These are phyloP conservation scores for Platycheirus rosarum DNA, from an alignment of 2,888 invertebrate species.

Conservation along the genomic window DNA sequence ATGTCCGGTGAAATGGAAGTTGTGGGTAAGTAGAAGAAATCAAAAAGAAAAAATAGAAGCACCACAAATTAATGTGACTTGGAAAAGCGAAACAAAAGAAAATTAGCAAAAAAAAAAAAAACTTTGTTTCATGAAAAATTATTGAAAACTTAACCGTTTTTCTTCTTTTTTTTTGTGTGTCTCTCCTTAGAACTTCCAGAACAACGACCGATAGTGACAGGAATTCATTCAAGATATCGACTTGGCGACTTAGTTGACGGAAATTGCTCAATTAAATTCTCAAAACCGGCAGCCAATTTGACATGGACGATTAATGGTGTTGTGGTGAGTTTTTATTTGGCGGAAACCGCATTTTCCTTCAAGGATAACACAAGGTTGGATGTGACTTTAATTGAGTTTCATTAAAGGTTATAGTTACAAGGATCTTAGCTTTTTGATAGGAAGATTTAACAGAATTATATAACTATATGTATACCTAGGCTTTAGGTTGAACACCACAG, in stretches of 20 bases:
- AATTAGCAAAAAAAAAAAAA: constrained; percentile 48
- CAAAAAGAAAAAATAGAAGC: constrained; percentile 29
- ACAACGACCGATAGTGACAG: constrained; percentile 84
- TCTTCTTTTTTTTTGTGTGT: constrained; percentile 50
- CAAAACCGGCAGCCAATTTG: constrained; percentile 85
- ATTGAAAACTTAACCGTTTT: constrained; percentile 64
- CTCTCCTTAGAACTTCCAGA: constrained; percentile 83
- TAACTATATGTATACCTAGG: too few species aligned
- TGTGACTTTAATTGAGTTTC: constrained; percentile 42
- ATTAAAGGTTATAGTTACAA: not conserved
- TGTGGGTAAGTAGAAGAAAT: constrained; percentile 80
- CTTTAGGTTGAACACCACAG: not conserved
- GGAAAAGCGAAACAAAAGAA: constrained; percentile 53
- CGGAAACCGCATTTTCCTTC: constrained; percentile 8
- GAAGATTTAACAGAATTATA: too few species aligned
- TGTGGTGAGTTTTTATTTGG: constrained; percentile 80
- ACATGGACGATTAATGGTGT: constrained; percentile 85
- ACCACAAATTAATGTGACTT: constrained; percentile 80
- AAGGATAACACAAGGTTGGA: constrained; percentile 16
- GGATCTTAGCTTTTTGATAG: too few species aligned
- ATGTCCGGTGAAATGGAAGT: constrained; percentile 83
- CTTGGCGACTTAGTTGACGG: constrained; percentile 84
- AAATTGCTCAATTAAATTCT: constrained; percentile 84
- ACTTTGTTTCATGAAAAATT: constrained; percentile 28
- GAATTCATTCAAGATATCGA: constrained; percentile 84